Evolutionary conservation across 2,797 vertebrate genomes (phyloP).

Genomic region (Chrosomus eos): DNA sequence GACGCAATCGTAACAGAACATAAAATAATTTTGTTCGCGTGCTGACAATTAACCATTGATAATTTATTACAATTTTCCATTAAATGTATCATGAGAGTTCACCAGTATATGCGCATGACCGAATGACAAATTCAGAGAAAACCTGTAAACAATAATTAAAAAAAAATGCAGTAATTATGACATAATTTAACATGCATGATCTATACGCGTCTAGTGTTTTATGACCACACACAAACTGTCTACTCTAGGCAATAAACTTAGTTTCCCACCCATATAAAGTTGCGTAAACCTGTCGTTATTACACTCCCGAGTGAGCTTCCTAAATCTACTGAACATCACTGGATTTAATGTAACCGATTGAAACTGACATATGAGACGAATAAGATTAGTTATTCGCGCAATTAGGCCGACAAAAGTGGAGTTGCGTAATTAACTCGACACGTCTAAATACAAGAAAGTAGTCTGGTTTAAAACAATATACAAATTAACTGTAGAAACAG

Average conservation of each 20-base stretch:
- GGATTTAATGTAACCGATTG: background rate
- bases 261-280: conserved; percentile 26
- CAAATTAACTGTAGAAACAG: conserved; percentile 20
- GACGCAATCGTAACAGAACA: background rate
- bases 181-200: background rate
- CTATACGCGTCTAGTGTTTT: background rate
- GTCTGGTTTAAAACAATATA: conserved; percentile 51
- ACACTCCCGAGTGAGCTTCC: background rate
- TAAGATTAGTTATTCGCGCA: conserved; percentile 9
- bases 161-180: background rate
- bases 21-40: background rate
- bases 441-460: conserved; percentile 7
- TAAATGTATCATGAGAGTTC: background rate
- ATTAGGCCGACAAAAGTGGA: conserved; percentile 26
- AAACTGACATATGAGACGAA: background rate
- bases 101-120: background rate
- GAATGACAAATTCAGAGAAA: background rate
- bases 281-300: conserved; percentile 17
- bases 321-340: background rate
- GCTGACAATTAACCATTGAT: background rate
- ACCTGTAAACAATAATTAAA: background rate
- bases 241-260: conserved; percentile 5
- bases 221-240: background rate
- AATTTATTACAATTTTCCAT: background rate
- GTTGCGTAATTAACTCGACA: conserved; percentile 40